Conservation (phyloP, 2,113 vertebrate genomes). For the Leptocoma aspasia region DNA sequence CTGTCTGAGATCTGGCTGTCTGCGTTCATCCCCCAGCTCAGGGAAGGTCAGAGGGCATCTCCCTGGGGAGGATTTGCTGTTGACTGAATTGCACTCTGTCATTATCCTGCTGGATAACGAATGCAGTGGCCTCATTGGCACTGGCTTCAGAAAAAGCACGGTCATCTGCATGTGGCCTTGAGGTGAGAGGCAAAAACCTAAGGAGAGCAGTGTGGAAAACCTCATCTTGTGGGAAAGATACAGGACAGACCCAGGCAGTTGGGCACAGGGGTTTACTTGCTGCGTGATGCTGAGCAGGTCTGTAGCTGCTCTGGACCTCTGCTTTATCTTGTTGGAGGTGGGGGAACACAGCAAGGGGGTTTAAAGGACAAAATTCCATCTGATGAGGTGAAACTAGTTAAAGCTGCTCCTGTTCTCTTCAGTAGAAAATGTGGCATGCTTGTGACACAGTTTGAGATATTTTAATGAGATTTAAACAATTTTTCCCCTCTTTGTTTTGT, state of each 20-base stretch:
- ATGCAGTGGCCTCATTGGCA: constrained; percentile 59
- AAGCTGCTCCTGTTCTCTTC: not conserved
- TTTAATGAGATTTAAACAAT: constrained; percentile 17
- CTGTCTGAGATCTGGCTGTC: constrained; percentile 62
- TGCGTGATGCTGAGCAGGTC: not conserved
- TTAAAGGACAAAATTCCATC: not conserved
- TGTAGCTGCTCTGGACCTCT: not conserved
- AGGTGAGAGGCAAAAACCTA: not conserved
- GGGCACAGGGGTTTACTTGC: not conserved
- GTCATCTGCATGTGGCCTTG: constrained; percentile 59
- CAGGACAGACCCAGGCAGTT: accelerated
- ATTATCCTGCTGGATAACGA: constrained; percentile 67
- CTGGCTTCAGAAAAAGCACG: constrained; percentile 51
- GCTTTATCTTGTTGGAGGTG: not conserved
- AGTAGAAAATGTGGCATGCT: not conserved
- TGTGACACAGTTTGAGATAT: not conserved
- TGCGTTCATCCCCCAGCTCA: constrained; percentile 53
- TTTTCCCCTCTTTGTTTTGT: not conserved
- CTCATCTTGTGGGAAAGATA: not conserved
- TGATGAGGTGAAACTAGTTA: not conserved
- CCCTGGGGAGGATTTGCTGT: constrained; percentile 66
- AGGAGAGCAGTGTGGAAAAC: not conserved
- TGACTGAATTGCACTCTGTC: constrained; percentile 69
- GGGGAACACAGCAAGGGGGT: not conserved
- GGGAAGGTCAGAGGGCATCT: constrained; percentile 60